These are phyloP conservation scores for Ophioninae sp. DNA, from an alignment of 2,888 invertebrate genomes.

Conservation along the genomic window DNA sequence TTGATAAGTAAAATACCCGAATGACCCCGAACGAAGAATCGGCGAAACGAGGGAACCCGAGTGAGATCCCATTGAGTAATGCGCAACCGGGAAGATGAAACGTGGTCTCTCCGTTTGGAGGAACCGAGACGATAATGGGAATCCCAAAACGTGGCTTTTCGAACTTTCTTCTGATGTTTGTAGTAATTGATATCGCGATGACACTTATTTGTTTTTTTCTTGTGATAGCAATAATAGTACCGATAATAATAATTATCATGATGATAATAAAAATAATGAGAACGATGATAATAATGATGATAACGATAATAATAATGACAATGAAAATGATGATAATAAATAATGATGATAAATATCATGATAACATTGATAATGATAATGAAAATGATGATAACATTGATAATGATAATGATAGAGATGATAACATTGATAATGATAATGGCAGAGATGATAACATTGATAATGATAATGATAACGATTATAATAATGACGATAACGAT, in stretches of 20 bases:
- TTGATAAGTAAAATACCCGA: slow-evolving; percentile 3
- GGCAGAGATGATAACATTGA: no score
- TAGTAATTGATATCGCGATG: not conserved
- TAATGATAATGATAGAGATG: no score
- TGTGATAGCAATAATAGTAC: not conserved
- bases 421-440: no score
- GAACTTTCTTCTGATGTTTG: not conserved
- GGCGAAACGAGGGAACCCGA: not conserved
- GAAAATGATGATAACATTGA: no score
- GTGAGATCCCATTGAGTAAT: slow-evolving; percentile 4
- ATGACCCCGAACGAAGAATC: not conserved
- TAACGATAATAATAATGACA: no score
- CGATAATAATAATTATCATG: not conserved
- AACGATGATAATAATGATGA: no score
- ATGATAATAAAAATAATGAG: slow-evolving; percentile 7
- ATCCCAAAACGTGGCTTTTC: not conserved
- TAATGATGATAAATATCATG: slow-evolving; percentile 13
- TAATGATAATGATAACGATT: no score
- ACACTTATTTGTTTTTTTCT: no score
- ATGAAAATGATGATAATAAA: not conserved
- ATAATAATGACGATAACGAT: no score
- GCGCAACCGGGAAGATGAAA: not conserved
- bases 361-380: no score
- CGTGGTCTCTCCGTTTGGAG: not conserved
- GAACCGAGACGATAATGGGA: slow-evolving; percentile 18